Evolutionary conservation across 2,797 vertebrate genomes (phyloP), one percentile per base, ranked within the genome.

Genomic region (Manis pentadactyla): DNA sequence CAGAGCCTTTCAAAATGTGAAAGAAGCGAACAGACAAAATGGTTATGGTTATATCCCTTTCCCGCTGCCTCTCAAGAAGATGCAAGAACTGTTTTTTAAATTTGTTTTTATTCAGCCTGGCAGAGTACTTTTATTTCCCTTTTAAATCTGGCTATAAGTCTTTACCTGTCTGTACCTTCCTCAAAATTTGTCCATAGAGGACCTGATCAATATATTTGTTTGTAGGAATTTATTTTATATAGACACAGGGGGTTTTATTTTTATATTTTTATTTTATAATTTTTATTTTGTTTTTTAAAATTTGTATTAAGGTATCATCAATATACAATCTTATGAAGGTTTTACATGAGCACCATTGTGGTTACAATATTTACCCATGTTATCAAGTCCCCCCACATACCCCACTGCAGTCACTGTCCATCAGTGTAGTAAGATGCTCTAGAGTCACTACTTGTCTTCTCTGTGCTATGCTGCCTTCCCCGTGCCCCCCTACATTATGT

Each of bases 211-310:
- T 71, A 75, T 39, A 87, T 96, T 86, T 89, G 27, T 79, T 93
- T 94, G 34, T 85, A 82, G 74, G 21, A 94, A 92, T 68, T 88
- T 7, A 42, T 78, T 71, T 95, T 93, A 84, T 68, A 18, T 79
- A 49, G 34, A 37, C 53, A 71, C 64, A 42, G 69, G 53, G 31
- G 53, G 89, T 85, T 95, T 94, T 87, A 95, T 46, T 46, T 46
- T 46, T 46, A 46, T 46, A 46, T 46, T 46, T 46, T 9, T 46
- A 46, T 46, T 46, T 46, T 46, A 9, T 46, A 46, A 46, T 9
- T 46, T 46, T 46, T 9, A 46, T 46, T 46, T 46, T 46, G 10
- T 46, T 46, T 46, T 9, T 37, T 37, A 37, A 37, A 37, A 46
- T 46, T 46, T 46, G 8, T 46, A 10, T 46, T 46, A 46, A 46